phyloP scores from a whole-genome alignment of 2,797 vertebrate species.

The Anguilla pacifica region DNA sequence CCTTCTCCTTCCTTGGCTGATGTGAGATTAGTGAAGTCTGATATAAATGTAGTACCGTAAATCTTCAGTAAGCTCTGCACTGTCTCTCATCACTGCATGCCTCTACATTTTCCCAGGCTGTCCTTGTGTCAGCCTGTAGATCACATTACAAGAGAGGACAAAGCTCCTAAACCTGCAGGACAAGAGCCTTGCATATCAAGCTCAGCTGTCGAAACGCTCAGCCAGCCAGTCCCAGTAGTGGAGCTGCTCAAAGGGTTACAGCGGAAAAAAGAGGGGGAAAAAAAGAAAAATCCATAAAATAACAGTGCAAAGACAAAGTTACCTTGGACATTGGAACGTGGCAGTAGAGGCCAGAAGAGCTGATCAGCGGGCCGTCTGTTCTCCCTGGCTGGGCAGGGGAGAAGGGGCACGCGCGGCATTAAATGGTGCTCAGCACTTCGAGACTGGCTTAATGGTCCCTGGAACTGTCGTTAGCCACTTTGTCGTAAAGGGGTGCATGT shows the following conservation, averaged over 20 bases:
- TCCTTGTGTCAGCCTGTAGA: background rate
- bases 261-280: background rate
- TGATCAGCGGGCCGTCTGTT: background rate
- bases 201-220: background rate
- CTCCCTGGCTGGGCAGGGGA: background rate
- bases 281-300: background rate
- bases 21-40: constrained; percentile 4
- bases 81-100: background rate
- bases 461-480: background rate
- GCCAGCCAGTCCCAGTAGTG: background rate
- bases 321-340: constrained; percentile 17
- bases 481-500: background rate
- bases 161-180: background rate
- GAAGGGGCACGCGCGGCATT: background rate
- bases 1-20: background rate
- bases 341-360: background rate
- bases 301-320: constrained; percentile 20
- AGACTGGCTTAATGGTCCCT: background rate
- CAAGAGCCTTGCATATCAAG: background rate
- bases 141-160: constrained; percentile 22
- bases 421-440: background rate
- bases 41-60: background rate
- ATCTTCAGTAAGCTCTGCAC: background rate
- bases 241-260: background rate
- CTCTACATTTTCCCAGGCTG: background rate